These are phyloP conservation scores for Meloidogyne exigua DNA, from an alignment of 1,140 invertebrate genomes.

Conservation along the genomic window DNA sequence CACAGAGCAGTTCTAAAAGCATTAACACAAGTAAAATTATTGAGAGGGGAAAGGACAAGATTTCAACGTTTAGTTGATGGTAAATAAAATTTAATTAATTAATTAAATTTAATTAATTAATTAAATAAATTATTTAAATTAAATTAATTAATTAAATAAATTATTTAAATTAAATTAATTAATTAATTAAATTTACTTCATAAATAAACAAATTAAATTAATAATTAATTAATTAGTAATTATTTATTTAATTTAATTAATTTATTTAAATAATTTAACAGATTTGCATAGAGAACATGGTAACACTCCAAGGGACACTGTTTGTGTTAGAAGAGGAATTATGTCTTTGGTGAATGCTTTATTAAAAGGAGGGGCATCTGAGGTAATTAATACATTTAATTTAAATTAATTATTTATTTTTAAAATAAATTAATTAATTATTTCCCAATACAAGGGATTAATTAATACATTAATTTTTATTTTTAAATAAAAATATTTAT, in stretches of 20 bases:
- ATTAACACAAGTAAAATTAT: constrained; percentile 50
- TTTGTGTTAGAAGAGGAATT: constrained; percentile 77
- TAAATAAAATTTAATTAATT: constrained; percentile 79
- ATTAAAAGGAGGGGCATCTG: constrained; percentile 89
- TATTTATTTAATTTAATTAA: constrained; percentile 69
- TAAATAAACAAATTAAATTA: constrained; percentile 80
- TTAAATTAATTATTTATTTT: background rate
- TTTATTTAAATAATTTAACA: constrained; percentile 67
- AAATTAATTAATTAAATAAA: constrained; percentile 75
- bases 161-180: constrained; percentile 79
- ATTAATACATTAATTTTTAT: no score
- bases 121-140: constrained; percentile 72
- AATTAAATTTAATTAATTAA: constrained; percentile 73
- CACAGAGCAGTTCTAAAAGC: constrained; percentile 55
- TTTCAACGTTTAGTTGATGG: constrained; percentile 84
- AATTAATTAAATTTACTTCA: constrained; percentile 73
- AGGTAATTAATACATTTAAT: constrained; percentile 68
- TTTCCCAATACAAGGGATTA: no score
- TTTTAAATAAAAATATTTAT: constrained; percentile 3
- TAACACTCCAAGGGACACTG: constrained; percentile 45
- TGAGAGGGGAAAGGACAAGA: constrained; percentile 59
- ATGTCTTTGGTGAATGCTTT: constrained; percentile 98
- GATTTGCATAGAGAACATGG: constrained; percentile 44
- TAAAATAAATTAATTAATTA: background rate
- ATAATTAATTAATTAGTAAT: constrained; percentile 76